Conservation (phyloP, 2,113 vertebrate genomes). For the Aspidoscelis tigris region DNA sequence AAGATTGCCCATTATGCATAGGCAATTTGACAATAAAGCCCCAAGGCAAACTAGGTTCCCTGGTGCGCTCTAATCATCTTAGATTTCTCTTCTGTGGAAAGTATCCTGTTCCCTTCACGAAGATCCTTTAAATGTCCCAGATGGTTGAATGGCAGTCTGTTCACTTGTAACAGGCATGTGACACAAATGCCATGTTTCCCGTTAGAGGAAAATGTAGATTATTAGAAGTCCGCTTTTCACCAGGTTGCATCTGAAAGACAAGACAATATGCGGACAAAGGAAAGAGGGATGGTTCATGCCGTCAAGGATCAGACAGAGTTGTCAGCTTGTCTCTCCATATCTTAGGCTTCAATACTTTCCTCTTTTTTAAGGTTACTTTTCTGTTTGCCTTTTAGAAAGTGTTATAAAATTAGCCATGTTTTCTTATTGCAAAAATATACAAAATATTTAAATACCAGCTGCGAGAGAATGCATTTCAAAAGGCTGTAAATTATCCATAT, state of each 20-base stretch:
- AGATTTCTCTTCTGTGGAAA: neutral
- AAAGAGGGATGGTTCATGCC: neutral
- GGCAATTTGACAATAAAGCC: neutral
- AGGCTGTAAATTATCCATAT: neutral
- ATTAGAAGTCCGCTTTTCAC: neutral
- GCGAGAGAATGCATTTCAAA: neutral
- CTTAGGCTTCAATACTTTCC: neutral
- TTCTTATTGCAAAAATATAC: neutral
- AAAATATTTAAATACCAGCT: neutral
- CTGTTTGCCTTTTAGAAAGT: neutral
- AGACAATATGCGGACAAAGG: neutral
- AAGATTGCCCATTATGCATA: slow-evolving; percentile 7
- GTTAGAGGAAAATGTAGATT: neutral
- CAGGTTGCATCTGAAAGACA: neutral
- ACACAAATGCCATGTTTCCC: slow-evolving; percentile 3
- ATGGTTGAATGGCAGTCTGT: neutral
- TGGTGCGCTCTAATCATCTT: slow-evolving; percentile 1
- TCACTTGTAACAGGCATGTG: slow-evolving; percentile 14
- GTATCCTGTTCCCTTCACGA: neutral
- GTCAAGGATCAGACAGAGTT: neutral
- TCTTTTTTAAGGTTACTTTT: neutral
- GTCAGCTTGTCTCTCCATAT: neutral
- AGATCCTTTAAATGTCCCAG: neutral
- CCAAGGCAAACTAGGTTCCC: neutral
- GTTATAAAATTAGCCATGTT: neutral